Evolutionary conservation across 1,140 invertebrate species (phyloP), one percentile per base, ranked within the genome.

Genomic region (Tetramorium simillimum): DNA sequence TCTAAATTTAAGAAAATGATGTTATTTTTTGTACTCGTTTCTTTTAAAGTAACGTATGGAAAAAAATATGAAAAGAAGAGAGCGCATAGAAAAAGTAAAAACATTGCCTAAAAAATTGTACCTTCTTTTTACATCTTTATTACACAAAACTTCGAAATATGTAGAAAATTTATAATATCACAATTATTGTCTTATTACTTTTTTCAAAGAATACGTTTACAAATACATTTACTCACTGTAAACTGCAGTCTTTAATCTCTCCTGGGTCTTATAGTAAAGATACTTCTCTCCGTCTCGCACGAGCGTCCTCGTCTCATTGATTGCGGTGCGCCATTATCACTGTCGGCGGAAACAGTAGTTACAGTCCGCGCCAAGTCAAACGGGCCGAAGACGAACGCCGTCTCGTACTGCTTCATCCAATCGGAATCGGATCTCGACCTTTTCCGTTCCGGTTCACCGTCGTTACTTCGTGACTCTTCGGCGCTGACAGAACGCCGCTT

Each of bases 331-430:
- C 56, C n/a, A 37, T 70, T 33, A 46, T 37, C 16, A 70, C 33
- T 70, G 33, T 70, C 18, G 24, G 51, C 63, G 40, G 40, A 72
- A 58, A 21, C 49, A 82, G 80, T 73, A 46, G 63, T n/a, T 58
- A 72, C 16, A 33, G 37, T 58, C 3, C 67, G 16, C 40, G 69
- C 14, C 7, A 46, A 5, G 24, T 73, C 69, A 24, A 60, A 21
- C 1, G 73, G 49, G 16, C 60, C 85, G n/a, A 89, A 89, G 21
- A 90, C 77, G 16, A 89, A 89, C 14, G 46, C 60, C 16, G 56
- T 78, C 21, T 87, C 85, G 28, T 51, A 89, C 14, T 62, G 43
- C 21, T 84, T 90, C 12, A 28, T 84, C 85, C 89, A 90, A 33
- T 90, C 14, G 10, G 16, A 12, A 43, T 82, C 58, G 7, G 16